These are phyloP conservation scores for Choristoneura rosaceana DNA, from an alignment of 2,888 invertebrate species.

Conservation along the genomic window DNA sequence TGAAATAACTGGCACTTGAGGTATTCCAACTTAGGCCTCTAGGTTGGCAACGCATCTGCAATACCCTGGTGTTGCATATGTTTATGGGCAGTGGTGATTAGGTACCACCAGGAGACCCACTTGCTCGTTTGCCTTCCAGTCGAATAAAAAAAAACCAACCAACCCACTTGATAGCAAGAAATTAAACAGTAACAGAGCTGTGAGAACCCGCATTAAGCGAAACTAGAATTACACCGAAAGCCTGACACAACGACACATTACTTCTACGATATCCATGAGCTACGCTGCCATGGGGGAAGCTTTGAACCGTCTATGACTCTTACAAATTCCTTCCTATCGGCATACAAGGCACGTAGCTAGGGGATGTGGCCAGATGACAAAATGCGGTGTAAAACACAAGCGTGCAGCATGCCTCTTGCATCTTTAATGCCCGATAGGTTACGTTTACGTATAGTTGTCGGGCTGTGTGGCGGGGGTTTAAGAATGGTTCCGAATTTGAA, in stretches of 20 bases:
- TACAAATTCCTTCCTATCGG: not conserved
- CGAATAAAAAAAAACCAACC: too few relatives aligned
- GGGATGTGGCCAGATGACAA: conserved; percentile 24
- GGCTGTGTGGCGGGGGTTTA: not conserved
- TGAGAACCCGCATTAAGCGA: too few relatives aligned
- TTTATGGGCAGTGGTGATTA: too few relatives aligned
- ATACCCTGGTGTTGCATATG: too few relatives aligned
- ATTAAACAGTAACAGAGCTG: too few relatives aligned
- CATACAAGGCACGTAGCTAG: not conserved
- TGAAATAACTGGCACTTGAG: too few relatives aligned
- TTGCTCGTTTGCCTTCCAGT: too few relatives aligned
- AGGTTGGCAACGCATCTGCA: too few relatives aligned
- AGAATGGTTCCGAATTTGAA: not conserved
- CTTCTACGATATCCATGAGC: not conserved
- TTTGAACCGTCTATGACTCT: conserved; percentile 2
- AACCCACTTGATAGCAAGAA: too few relatives aligned
- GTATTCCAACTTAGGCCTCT: too few relatives aligned
- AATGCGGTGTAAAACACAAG: conserved; percentile 19
- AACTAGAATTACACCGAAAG: too few relatives aligned
- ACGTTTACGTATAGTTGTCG: not conserved
- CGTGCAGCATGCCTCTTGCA: not conserved
- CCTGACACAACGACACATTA: not conserved
- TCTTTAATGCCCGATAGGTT: conserved; percentile 5
- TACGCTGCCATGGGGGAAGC: not conserved
- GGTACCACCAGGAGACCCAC: too few relatives aligned